Percentiles rank a stretch among this genome's conserved stretches.
Conservation (phyloP, 2,797 vertebrate genomes). For the Phataginus tetradactyla region DNA sequence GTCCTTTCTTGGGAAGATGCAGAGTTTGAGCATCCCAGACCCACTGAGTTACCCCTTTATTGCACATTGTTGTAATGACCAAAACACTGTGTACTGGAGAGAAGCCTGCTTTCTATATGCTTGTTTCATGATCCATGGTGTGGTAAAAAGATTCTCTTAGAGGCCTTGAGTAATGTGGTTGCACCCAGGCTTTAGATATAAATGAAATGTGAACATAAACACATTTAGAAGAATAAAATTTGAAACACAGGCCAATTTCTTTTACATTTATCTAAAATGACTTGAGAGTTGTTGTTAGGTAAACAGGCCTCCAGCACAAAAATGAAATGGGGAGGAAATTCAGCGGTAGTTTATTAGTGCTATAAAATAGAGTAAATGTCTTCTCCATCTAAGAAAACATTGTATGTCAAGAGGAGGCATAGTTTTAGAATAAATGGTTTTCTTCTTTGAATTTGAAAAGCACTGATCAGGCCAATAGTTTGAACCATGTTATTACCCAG, state of each 20-base stretch:
- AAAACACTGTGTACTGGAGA: background rate
- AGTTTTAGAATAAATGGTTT: background rate
- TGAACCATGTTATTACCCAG: background rate
- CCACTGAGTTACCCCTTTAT: background rate
- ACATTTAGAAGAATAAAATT: constrained; percentile 19
- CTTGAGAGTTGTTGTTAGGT: background rate
- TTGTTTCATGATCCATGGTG: background rate
- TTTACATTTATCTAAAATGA: constrained; percentile 11
- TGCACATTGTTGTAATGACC: background rate
- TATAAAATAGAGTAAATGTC: background rate
- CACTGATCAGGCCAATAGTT: background rate
- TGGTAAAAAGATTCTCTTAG: constrained; percentile 2
- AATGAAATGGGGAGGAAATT: background rate
- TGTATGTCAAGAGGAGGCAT: background rate
- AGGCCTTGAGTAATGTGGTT: background rate
- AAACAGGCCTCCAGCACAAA: background rate
- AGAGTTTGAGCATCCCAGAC: rapidly evolving
- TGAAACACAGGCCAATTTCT: constrained; percentile 9
- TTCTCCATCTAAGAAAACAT: background rate
- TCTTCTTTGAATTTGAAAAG: background rate
- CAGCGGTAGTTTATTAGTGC: background rate
- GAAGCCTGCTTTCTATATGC: background rate
- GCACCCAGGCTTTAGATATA: background rate
- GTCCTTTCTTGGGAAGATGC: background rate
- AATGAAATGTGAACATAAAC: constrained; percentile 21